Evolutionary conservation across 2,888 invertebrate genomes (phyloP), one percentile per base, ranked within the genome.

Genomic region (Eupelmus urozonus): DNA sequence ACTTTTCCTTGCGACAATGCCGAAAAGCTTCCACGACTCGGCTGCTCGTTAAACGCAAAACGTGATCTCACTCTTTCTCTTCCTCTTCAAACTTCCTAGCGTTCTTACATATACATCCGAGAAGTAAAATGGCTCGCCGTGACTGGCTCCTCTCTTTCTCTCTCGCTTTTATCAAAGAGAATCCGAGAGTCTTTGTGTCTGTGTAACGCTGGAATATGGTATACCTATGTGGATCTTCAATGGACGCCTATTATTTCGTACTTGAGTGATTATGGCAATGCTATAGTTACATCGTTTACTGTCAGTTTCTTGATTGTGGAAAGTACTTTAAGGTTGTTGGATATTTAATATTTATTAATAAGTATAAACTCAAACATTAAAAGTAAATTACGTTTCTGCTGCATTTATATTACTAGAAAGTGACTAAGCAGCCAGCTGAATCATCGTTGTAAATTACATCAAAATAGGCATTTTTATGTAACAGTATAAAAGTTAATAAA

Each of bases 1-100:
- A 57, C 45, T 65, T 63, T 63, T 53, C 34, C 45, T 13, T 13
- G 13, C 9, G 2, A 57, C 55, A 57, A 63, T 42, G 45, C 16
- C 5, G 27, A 65, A 72, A 55, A 73, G 65, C 72, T 63, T 4
- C 63, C 9, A 34, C 34, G 65, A 16, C 20, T 42, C 7, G 40
- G 18, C 34, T 45, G 55, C 45, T 73, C 65, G 57, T 73, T 73
- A 57, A 57, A 45, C 45, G 51, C 63, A 40, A 25, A 63, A 42
- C 42, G 40, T 40, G 51, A 13, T 51, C 20, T 25, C 11, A 9
- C n/a, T 40, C 40, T 49, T 60, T 45, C 5, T 65, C 20, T 53
- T 9, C 9, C 34, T 34, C 9, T 34, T 34, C 9, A 34, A 34
- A 34, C 34, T 34, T 34, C 23, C 25, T 16, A 27, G 27, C 49